Percentiles rank a stretch among this genome's conserved stretches.
phyloP scores from a whole-genome alignment of 2,888 invertebrate genomes.

The Pseudoips prasinana region DNA sequence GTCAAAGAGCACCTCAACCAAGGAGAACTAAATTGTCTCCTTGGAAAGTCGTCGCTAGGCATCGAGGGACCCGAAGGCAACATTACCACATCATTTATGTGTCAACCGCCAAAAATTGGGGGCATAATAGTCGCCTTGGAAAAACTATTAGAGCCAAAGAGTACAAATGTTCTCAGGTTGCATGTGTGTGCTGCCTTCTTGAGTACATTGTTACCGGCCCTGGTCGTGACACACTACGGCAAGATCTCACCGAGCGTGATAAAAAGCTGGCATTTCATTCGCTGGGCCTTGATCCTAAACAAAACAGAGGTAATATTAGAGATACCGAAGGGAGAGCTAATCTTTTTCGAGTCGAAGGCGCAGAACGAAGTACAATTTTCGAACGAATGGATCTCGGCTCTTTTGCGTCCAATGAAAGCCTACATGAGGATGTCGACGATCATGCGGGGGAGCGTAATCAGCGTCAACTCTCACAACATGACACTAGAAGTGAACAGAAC shows the following conservation, averaged over 20 bases:
- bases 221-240: too few relatives aligned
- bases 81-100: too few relatives aligned
- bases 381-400: not conserved
- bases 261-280: conserved; percentile 9
- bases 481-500: not conserved
- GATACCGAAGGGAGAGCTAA: conserved; percentile 6
- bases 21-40: too few relatives aligned
- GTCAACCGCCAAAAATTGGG: too few relatives aligned
- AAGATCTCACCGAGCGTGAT: conserved; percentile 4
- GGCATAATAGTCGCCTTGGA: too few relatives aligned
- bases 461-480: not conserved
- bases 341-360: conserved; percentile 1
- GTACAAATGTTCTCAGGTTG: too few relatives aligned
- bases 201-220: too few relatives aligned
- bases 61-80: too few relatives aligned
- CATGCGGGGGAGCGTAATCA: conserved; percentile 1
- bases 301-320: conserved; percentile 3
- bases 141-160: too few relatives aligned
- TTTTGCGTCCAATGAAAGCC: not conserved
- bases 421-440: not conserved
- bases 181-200: too few relatives aligned
- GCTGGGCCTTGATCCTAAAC: conserved; percentile 8
- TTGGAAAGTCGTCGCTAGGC: too few relatives aligned
- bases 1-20: too few relatives aligned
- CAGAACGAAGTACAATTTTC: not conserved